phyloP scores from a whole-genome alignment of 1,140 invertebrate genomes.

The Danaus melanippus region DNA sequence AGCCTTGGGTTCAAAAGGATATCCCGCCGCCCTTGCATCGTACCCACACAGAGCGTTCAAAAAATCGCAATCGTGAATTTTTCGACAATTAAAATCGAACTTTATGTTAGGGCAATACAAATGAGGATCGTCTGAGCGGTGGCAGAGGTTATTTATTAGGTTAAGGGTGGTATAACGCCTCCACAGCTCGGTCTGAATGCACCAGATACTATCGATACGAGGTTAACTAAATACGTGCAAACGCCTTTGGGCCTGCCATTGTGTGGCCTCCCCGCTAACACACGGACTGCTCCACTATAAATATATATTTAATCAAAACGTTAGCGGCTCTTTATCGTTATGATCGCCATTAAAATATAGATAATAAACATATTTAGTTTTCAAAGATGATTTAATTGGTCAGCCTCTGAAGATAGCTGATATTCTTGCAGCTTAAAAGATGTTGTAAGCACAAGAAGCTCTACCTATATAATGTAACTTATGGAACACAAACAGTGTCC shows the following conservation, averaged over 20 bases:
- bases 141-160: slow-evolving; percentile 33
- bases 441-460: too few relatives aligned
- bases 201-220: slow-evolving; percentile 28
- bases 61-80: slow-evolving; percentile 21
- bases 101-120: slow-evolving; percentile 22
- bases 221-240: slow-evolving; percentile 44
- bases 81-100: slow-evolving; percentile 23
- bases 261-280: slow-evolving; percentile 23
- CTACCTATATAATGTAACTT: too few relatives aligned
- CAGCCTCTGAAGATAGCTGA: too few relatives aligned
- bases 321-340: too few relatives aligned
- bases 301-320: too few relatives aligned
- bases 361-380: too few relatives aligned
- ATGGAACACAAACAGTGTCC: too few relatives aligned
- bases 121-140: slow-evolving; percentile 16
- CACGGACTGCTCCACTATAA: too few relatives aligned
- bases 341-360: not conserved
- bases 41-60: slow-evolving; percentile 20
- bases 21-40: slow-evolving; percentile 9
- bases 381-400: too few relatives aligned
- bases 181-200: slow-evolving; percentile 26
- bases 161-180: slow-evolving; percentile 41
- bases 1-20: slow-evolving; percentile 19
- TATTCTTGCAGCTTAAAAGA: too few relatives aligned
- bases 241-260: slow-evolving; percentile 21